A percentile compares a stretch with the other conserved stretches of the same genome.
Conservation (phyloP, 2,888 invertebrate species). For the Candidula unifasciata region DNA sequence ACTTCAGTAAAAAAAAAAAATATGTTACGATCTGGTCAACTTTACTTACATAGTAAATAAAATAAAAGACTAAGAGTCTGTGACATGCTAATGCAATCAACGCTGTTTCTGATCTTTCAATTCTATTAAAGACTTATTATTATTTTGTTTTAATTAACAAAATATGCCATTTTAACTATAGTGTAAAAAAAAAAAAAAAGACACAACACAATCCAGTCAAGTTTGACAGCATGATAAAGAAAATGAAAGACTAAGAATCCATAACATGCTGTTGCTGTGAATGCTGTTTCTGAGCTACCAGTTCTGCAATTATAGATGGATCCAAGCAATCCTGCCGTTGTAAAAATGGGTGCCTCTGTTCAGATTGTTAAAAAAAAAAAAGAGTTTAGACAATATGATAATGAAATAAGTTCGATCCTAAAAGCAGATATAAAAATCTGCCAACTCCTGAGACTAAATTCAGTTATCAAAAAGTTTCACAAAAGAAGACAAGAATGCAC, state of each 20-base stretch:
- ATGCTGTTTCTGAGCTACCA: constrained; percentile 25
- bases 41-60: not conserved
- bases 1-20: too few relatives aligned
- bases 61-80: constrained; percentile 1
- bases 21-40: not conserved
- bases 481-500: too few relatives aligned
- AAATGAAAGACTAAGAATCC: constrained; percentile 1
- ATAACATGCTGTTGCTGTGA: constrained; percentile 23
- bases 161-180: too few relatives aligned
- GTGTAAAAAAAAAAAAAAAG: too few relatives aligned
- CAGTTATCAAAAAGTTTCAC: too few relatives aligned
- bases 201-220: not conserved
- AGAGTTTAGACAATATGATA: not conserved
- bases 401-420: not conserved
- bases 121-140: too few relatives aligned
- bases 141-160: too few relatives aligned
- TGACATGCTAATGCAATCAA: not conserved
- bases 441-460: too few relatives aligned
- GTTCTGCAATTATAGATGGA: constrained; percentile 39
- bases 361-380: not conserved
- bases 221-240: not conserved
- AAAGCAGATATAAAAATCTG: not conserved
- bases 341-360: constrained; percentile 43
- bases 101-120: constrained; percentile 19
- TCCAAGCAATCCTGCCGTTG: constrained; percentile 30